Percentiles rank a stretch among this genome's conserved stretches.
Evolutionary conservation across 2,888 invertebrate genomes (phyloP).

Genomic region (Matsumyia berberina): DNA sequence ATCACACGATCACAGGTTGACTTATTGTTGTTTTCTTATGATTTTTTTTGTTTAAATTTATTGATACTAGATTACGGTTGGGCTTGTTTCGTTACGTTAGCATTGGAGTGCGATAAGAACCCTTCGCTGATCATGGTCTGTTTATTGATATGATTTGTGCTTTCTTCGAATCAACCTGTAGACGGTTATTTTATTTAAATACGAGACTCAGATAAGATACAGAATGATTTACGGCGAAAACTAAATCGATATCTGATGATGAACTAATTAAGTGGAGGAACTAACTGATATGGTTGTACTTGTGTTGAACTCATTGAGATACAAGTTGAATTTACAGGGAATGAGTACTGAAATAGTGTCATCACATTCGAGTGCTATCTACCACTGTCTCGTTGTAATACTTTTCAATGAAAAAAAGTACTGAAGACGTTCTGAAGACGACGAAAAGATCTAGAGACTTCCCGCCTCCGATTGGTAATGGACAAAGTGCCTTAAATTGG

Average conservation of each 20-base stretch:
- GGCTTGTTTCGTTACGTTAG: not conserved
- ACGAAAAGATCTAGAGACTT: no score
- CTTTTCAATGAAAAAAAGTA: not conserved
- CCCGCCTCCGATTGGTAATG: no score
- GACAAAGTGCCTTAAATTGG: no score
- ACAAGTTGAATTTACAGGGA: not conserved
- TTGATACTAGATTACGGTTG: constrained; percentile 30
- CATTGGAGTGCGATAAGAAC: constrained; percentile 21
- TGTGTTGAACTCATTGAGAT: not conserved
- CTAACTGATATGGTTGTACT: constrained; percentile 7
- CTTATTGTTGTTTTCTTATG: constrained; percentile 8
- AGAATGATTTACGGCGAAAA: constrained; percentile 24
- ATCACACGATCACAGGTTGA: constrained; percentile 44
- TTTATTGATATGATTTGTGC: constrained; percentile 29
- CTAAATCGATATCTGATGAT: constrained; percentile 35
- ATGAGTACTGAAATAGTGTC: not conserved
- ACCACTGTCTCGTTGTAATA: not conserved
- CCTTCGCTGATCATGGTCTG: constrained; percentile 16
- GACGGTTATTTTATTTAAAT: constrained; percentile 62
- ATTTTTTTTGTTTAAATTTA: constrained; percentile 17
- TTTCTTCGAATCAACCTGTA: constrained; percentile 17
- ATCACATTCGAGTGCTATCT: not conserved
- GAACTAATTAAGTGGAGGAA: constrained; percentile 32
- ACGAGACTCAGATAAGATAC: constrained; percentile 38
- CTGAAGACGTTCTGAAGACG: no score